Evolutionary conservation across 2,113 vertebrate genomes (phyloP).

Genomic region (Choloepus hoffmanni): DNA sequence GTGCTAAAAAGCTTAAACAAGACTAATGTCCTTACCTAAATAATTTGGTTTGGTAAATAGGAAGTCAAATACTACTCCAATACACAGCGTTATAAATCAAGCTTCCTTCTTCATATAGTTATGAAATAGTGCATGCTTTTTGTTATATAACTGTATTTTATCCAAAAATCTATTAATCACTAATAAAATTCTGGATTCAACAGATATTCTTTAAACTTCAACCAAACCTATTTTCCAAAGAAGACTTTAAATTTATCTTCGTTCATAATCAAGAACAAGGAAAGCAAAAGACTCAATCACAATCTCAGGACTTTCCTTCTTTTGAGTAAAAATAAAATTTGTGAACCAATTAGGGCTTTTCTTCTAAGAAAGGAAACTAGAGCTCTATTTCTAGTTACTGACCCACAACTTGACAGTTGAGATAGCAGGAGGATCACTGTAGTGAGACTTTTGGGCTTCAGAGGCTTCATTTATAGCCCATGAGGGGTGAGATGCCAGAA

Average conservation of each 20-base stretch:
- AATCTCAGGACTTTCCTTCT: not conserved
- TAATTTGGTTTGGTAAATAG: slow-evolving; percentile 47
- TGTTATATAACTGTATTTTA: not conserved
- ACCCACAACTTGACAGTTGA: not conserved
- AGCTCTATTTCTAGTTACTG: not conserved
- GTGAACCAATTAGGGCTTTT: not conserved
- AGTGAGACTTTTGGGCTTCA: not conserved
- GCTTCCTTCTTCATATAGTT: not conserved
- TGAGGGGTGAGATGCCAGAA: not conserved
- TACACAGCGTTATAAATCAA: slow-evolving; percentile 40
- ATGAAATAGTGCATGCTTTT: not conserved
- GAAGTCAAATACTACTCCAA: slow-evolving; percentile 14
- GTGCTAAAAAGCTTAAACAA: slow-evolving; percentile 51
- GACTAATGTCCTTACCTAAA: slow-evolving; percentile 24
- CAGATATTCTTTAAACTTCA: slow-evolving; percentile 3
- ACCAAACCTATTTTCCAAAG: not conserved
- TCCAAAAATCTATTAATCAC: not conserved
- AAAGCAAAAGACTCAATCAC: slow-evolving; percentile 40
- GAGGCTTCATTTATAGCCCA: not conserved
- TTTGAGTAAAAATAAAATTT: not conserved
- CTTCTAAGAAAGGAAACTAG: not conserved
- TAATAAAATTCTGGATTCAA: slow-evolving; percentile 46
- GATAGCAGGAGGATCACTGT: not conserved
- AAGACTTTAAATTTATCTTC: slow-evolving; percentile 28
- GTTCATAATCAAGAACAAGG: not conserved